phyloP scores from a whole-genome alignment of 2,797 vertebrate genomes.

The Acanthiza pusilla region DNA sequence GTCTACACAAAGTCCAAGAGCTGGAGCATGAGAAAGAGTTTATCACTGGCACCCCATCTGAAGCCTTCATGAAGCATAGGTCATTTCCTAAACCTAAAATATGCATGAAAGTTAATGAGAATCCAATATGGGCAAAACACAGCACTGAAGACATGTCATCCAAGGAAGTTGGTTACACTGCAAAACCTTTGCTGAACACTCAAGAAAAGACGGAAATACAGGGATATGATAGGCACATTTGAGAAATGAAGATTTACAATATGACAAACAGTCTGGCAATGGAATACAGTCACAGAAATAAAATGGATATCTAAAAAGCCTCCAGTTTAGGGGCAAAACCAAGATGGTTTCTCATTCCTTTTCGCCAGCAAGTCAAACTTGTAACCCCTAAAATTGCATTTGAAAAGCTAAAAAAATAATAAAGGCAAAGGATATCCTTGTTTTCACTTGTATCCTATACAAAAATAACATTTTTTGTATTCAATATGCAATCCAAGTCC shows the following conservation, averaged over 20 bases:
- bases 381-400: not conserved
- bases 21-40: not conserved
- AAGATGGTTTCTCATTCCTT: not conserved
- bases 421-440: not conserved
- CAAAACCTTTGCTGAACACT: not conserved
- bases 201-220: not conserved
- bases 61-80: not conserved
- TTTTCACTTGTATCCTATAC: not conserved
- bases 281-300: not conserved
- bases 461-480: not conserved
- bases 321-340: not conserved
- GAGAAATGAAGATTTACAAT: not conserved
- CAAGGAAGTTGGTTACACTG: not conserved
- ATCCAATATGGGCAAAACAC: not conserved
- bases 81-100: not conserved
- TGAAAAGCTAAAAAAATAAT: not conserved
- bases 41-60: not conserved
- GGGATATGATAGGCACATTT: not conserved
- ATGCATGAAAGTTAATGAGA: not conserved
- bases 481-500: not conserved
- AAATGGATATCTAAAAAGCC: not conserved
- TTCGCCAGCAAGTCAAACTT: not conserved
- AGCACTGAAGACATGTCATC: not conserved
- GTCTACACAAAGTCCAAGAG: not conserved
- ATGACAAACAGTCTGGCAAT: not conserved